Conservation (phyloP, 2,113 vertebrate species). For the Tragelaphus scriptus region DNA sequence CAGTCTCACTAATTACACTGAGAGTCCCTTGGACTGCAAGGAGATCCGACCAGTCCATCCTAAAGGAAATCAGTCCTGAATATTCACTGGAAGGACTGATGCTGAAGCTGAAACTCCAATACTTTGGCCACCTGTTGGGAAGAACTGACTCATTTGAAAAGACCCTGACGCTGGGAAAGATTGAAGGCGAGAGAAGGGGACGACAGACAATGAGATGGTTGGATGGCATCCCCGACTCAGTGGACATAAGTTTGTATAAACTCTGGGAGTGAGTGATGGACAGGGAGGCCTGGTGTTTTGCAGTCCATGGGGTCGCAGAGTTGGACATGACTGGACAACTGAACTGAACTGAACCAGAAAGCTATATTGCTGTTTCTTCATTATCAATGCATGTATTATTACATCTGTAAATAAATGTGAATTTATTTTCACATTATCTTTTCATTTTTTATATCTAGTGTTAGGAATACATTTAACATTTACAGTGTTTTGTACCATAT, state of each 20-base stretch:
- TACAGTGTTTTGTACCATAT: neutral
- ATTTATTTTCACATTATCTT: neutral
- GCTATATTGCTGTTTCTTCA: neutral
- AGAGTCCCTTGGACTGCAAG: neutral
- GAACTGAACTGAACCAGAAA: neutral
- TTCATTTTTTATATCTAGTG: neutral
- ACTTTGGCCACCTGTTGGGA: neutral
- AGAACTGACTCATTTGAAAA: neutral
- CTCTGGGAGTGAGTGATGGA: neutral
- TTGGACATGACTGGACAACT: neutral
- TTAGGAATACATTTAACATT: neutral
- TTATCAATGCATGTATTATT: neutral
- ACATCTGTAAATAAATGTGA: neutral
- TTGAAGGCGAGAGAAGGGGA: neutral
- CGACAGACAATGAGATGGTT: neutral
- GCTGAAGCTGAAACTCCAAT: neutral
- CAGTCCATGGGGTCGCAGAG: too few relatives aligned
- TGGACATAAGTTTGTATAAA: neutral
- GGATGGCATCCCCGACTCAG: neutral
- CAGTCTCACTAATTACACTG: neutral
- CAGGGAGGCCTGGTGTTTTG: neutral
- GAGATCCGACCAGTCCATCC: neutral
- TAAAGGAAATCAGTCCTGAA: neutral
- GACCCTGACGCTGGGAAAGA: neutral
- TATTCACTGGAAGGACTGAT: neutral